Base-by-base conservation (phyloP, 2,888 invertebrate genomes). In the Lapara coniferarum region DNA sequence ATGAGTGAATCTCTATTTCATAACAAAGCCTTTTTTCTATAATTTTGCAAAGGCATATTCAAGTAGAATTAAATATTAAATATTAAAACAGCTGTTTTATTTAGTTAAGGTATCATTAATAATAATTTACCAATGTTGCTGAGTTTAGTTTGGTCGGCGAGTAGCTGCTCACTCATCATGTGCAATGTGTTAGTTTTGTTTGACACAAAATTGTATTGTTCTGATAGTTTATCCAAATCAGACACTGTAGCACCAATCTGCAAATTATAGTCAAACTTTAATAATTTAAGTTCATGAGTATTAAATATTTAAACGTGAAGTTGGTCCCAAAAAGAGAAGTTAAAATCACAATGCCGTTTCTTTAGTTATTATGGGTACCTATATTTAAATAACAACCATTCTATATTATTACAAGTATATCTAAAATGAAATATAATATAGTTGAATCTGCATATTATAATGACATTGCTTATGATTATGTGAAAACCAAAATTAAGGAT, bases 151-250 rank as follows among this genome's bases (percentile, higher is more conserved):
- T 98, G 98, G 84, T 99, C 98, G 2, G 97, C 96, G 73, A 98
- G 95, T 10, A 99, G 92, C 82, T 98, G 97, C 82, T 99, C 98
- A 86, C 99, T 99, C 75, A 98, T 97, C 71, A 95, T 96, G 85
- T 99, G 98, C 6, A 99, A 91, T 0, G 98, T 97, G 85, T 97
- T 98, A 0, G 99, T 99, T 92, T 98, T 99, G 71, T 97, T 96
- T 0, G 98, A 97, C 0, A 99, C 98, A 83, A 97, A 95, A 68
- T 96, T 95, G 84, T 98, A 98, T 80, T 98, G 97, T 68, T 95
- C 95, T 57, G 96, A 95, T 0, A 99, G 89, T 56, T 95, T 95
- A 57, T 95, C 93, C 63, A 99, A 94, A 74, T 97, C 96, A 30
- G 95, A 93, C 82, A 98, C 91, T 16, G 97, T 96, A 44, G 95